Evolutionary conservation across 2,113 vertebrate species (phyloP).

Genomic region (Rafetus swinhoei): DNA sequence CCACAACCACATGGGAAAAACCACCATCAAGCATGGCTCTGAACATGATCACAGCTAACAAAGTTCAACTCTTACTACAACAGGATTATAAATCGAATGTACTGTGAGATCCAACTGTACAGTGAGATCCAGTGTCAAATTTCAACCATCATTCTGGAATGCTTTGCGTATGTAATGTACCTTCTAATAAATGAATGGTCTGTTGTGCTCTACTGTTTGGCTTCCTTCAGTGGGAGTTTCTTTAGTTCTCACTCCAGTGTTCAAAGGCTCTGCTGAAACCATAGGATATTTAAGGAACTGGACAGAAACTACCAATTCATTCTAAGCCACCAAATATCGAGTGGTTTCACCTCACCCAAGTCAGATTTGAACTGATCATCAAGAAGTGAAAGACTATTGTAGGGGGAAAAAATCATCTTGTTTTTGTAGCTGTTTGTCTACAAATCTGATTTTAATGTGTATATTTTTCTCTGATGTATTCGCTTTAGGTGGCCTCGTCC

Average conservation of each 20-base stretch:
- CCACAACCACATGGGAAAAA: accelerated
- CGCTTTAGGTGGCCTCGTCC: not conserved
- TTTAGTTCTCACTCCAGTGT: not conserved
- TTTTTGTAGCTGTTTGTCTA: not conserved
- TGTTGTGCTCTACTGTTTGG: not conserved
- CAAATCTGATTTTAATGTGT: not conserved
- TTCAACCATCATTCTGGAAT: accelerated
- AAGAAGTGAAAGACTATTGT: not conserved
- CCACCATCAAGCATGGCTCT: not conserved
- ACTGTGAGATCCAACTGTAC: not conserved
- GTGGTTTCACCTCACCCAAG: accelerated
- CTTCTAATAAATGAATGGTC: not conserved
- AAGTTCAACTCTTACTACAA: constrained; percentile 14
- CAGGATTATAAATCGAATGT: not conserved
- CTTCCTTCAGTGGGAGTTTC: not conserved
- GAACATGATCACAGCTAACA: accelerated
- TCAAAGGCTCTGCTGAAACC: not conserved
- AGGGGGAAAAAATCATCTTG: not conserved
- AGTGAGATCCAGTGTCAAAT: too few relatives aligned
- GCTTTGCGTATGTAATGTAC: not conserved
- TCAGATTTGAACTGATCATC: not conserved
- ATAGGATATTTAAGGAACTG: not conserved
- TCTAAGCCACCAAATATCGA: not conserved
- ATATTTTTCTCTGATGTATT: not conserved
- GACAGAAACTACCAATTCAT: not conserved